These are phyloP conservation scores for Pionites leucogaster DNA, from an alignment of 2,113 vertebrate species.

Conservation along the genomic window DNA sequence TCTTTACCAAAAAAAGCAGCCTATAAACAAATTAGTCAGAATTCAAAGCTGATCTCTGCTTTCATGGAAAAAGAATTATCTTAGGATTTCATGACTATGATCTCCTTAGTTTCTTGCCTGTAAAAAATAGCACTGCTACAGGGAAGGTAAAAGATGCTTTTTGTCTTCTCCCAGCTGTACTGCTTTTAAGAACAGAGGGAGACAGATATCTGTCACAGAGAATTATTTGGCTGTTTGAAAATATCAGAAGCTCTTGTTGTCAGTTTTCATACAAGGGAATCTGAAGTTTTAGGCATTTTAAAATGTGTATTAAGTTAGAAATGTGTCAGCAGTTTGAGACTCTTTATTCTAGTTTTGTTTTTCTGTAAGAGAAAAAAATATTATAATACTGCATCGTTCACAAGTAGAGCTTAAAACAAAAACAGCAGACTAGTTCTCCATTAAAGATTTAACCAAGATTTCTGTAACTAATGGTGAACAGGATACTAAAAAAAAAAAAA, in stretches of 20 bases:
- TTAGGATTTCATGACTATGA: neutral
- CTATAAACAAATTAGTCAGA: neutral
- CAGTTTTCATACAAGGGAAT: neutral
- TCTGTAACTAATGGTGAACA: neutral
- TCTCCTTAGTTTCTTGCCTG: neutral
- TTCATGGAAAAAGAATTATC: neutral
- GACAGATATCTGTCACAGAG: neutral
- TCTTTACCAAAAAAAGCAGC: neutral
- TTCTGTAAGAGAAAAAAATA: neutral
- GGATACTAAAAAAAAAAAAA: neutral
- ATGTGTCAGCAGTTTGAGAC: conserved; percentile 15
- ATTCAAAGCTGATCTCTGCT: neutral
- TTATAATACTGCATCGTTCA: neutral
- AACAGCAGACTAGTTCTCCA: neutral
- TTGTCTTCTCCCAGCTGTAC: neutral
- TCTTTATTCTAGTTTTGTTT: neutral
- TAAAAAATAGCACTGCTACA: neutral
- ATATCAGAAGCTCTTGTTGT: neutral
- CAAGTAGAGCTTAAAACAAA: neutral
- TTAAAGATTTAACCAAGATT: neutral
- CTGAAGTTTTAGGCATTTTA: neutral
- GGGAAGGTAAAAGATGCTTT: conserved; percentile 35
- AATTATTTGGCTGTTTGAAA: conserved; percentile 14
- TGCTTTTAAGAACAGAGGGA: conserved; percentile 23
- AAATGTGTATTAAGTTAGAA: neutral